These are phyloP conservation scores for Euproctis similis DNA, from an alignment of 2,888 invertebrate species.

Conservation along the genomic window DNA sequence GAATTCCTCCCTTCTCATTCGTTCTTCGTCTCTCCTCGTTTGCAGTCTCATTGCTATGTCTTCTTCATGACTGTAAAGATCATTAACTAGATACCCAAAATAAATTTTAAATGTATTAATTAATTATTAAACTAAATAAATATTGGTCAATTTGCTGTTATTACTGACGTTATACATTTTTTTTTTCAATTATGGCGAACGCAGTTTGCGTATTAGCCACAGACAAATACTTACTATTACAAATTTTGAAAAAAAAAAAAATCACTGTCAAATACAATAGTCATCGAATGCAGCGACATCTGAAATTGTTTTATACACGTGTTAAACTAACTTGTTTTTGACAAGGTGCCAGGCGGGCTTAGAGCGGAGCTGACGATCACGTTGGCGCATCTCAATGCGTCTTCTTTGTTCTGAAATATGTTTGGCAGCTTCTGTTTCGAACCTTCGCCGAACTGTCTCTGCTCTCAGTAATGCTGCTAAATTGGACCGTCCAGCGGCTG, in stretches of 20 bases:
- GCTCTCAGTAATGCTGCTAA: conserved; percentile 81
- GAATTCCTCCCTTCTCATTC: conserved; percentile 80
- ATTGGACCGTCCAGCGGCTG: conserved; percentile 73
- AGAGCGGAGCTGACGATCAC: conserved; percentile 76
- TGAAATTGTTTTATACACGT: background rate
- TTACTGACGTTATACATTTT: no score
- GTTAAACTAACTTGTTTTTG: conserved; percentile 73
- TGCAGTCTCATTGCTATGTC: conserved; percentile 81
- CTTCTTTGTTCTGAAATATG: conserved; percentile 76
- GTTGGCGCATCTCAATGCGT: conserved; percentile 73
- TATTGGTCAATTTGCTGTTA: no score
- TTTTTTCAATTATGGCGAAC: no score
- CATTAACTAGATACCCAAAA: no score
- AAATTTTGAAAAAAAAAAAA: no score
- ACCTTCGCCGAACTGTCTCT: conserved; percentile 76
- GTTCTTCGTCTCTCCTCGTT: conserved; percentile 80
- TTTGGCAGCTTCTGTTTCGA: conserved; percentile 78
- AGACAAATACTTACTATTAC: no score
- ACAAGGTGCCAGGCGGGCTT: conserved; percentile 84
- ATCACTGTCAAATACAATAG: no score
- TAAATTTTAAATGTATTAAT: no score
- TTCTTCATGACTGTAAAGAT: conserved; percentile 75
- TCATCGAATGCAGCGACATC: no score
- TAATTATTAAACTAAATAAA: no score
- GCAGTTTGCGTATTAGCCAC: no score